Conservation (phyloP, 2,113 vertebrate species). For the Catharus minimus region DNA sequence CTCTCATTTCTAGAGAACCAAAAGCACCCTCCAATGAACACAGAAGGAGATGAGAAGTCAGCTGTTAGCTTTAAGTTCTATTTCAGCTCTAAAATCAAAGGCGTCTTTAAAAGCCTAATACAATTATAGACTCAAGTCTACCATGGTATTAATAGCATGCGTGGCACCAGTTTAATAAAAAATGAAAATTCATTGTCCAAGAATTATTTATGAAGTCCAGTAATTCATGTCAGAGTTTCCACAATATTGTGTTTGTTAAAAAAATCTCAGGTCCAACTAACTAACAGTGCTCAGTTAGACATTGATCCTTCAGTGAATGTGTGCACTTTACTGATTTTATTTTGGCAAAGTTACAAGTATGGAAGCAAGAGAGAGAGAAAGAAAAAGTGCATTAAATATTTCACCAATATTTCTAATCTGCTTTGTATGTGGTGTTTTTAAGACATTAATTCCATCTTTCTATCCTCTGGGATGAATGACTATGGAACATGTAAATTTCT, state of each 20-base stretch:
- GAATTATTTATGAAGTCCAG: constrained; percentile 26
- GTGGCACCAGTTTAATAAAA: constrained; percentile 42
- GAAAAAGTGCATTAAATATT: constrained; percentile 6
- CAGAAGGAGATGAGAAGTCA: not conserved
- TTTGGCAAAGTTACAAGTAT: constrained; percentile 34
- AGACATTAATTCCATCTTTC: not conserved
- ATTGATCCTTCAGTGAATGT: constrained; percentile 39
- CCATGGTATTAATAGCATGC: constrained; percentile 7
- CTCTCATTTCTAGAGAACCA: not conserved
- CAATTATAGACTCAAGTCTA: constrained; percentile 26
- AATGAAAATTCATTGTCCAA: constrained; percentile 16
- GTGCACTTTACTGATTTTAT: constrained; percentile 30
- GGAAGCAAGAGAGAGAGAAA: not conserved
- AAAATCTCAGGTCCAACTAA: not conserved
- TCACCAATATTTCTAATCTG: not conserved
- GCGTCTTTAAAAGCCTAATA: not conserved
- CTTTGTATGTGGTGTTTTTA: not conserved
- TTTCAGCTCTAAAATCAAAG: constrained; percentile 27
- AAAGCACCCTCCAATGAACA: not conserved
- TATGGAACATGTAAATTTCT: not conserved
- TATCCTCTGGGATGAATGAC: not conserved
- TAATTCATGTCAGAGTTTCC: constrained; percentile 36
- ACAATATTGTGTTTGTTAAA: not conserved
- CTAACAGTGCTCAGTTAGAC: constrained; percentile 11
- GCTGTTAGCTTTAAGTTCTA: not conserved